Evolutionary conservation across 1,140 invertebrate species (phyloP).

Genomic region (Bicyclus anynana): DNA sequence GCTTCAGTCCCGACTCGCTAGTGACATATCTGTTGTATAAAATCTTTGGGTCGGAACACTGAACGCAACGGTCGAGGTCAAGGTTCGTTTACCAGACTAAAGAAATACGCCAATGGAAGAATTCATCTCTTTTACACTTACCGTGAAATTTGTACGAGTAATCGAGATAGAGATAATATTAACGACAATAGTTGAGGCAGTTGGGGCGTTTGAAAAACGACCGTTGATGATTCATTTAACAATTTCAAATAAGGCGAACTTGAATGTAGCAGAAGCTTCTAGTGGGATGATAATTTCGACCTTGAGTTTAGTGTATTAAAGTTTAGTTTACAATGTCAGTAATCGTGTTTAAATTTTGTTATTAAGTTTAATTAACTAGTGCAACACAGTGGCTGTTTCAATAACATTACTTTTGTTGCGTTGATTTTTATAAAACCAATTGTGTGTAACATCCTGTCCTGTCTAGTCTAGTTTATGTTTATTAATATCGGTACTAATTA

Average conservation of each 20-base stretch:
- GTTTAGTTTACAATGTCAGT: neutral
- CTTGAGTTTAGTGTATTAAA: neutral
- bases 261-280: neutral
- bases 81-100: slow-evolving; percentile 34
- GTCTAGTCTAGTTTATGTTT: neutral
- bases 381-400: neutral
- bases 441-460: neutral
- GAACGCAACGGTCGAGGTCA: slow-evolving; percentile 35
- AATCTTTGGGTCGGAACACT: slow-evolving; percentile 26
- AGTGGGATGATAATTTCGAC: too few relatives aligned
- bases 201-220: slow-evolving; percentile 30
- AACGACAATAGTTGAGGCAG: slow-evolving; percentile 15
- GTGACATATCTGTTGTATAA: too few relatives aligned
- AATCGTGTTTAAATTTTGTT: neutral
- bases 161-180: slow-evolving; percentile 12
- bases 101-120: slow-evolving; percentile 14
- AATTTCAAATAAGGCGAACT: neutral
- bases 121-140: slow-evolving; percentile 26
- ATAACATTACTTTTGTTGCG: neutral
- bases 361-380: neutral
- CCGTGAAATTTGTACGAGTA: neutral
- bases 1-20: too few relatives aligned
- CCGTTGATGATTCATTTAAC: slow-evolving; percentile 34
- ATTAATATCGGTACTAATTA: too few relatives aligned
- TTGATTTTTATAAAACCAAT: neutral